Percentiles rank a stretch among this genome's conserved stretches.
Evolutionary conservation across 2,888 invertebrate species (phyloP).

Genomic region (Euclidia mi): DNA sequence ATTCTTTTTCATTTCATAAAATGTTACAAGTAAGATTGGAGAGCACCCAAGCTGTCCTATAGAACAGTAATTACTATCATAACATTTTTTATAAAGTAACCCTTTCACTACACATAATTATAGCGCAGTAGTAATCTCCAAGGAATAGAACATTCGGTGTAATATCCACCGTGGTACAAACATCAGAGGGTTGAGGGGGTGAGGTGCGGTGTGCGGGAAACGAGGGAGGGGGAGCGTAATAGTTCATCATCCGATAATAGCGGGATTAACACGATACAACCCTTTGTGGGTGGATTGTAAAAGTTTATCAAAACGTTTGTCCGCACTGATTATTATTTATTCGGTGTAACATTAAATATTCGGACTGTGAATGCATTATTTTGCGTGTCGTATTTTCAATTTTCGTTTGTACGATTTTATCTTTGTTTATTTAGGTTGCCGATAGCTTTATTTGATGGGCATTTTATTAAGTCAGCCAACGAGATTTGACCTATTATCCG

Average conservation of each 20-base stretch:
- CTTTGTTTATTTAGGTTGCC: too few species aligned
- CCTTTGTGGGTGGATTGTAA: conserved; percentile 85
- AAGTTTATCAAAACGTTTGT: conserved; percentile 83
- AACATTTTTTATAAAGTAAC: conserved; percentile 51
- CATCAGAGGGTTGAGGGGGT: conserved; percentile 30
- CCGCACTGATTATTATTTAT: conserved; percentile 76
- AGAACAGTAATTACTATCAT: conserved; percentile 37
- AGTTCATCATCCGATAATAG: conserved; percentile 84
- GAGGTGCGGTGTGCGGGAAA: conserved; percentile 33
- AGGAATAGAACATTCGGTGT: conserved; percentile 80
- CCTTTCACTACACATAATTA: conserved; percentile 62
- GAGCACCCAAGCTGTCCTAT: background rate
- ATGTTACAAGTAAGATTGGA: background rate
- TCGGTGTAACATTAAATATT: conserved; percentile 63
- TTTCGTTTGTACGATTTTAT: conserved; percentile 8
- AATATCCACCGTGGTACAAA: conserved; percentile 70
- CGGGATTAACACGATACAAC: conserved; percentile 84
- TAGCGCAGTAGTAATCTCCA: conserved; percentile 58
- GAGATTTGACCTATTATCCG: too few species aligned
- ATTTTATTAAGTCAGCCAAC: too few species aligned
- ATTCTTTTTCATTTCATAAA: too few species aligned
- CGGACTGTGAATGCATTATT: conserved; percentile 67
- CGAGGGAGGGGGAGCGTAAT: conserved; percentile 60
- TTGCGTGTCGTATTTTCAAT: conserved; percentile 30
- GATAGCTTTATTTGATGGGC: too few species aligned